These are phyloP conservation scores for Xestia xanthographa DNA, from an alignment of 2,888 invertebrate species.

Conservation along the genomic window DNA sequence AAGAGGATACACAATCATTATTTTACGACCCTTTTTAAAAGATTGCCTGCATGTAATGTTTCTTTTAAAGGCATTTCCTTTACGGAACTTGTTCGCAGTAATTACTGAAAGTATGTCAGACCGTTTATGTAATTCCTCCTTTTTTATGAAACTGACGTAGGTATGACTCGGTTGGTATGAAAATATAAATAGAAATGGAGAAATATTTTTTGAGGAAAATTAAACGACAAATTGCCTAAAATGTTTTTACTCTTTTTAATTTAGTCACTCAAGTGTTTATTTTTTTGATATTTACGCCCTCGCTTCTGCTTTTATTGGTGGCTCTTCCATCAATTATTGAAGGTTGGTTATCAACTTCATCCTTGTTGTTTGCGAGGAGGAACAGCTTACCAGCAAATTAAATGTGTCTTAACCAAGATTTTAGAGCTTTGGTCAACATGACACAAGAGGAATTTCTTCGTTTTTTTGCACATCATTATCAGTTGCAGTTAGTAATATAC, in stretches of 20 bases:
- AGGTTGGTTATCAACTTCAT: not conserved
- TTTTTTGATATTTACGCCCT: not conserved
- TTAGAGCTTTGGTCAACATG: not conserved
- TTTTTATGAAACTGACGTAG: constrained; percentile 20
- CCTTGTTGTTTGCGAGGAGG: not conserved
- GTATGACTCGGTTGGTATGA: constrained; percentile 12
- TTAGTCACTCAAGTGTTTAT: not conserved
- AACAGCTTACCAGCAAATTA: not conserved
- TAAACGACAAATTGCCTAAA: not conserved
- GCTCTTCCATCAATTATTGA: not conserved
- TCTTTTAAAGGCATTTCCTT: constrained; percentile 58
- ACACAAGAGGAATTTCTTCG: not conserved
- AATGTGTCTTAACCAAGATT: not conserved
- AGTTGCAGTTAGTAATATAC: not conserved
- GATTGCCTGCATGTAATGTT: constrained; percentile 62
- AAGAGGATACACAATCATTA: constrained; percentile 51
- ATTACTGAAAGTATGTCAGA: constrained; percentile 53
- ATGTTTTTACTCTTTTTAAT: not conserved
- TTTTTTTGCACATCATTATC: not conserved
- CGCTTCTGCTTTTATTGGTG: not conserved
- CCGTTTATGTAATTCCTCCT: constrained; percentile 19
- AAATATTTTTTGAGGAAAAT: constrained; percentile 6
- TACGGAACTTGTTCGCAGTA: constrained; percentile 33
- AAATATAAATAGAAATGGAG: constrained; percentile 11
- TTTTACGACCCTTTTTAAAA: constrained; percentile 64